A percentile compares a stretch with the other conserved stretches of the same genome.
These are phyloP conservation scores for Cryptoprocta ferox DNA, from an alignment of 2,797 vertebrate genomes.

Conservation along the genomic window DNA sequence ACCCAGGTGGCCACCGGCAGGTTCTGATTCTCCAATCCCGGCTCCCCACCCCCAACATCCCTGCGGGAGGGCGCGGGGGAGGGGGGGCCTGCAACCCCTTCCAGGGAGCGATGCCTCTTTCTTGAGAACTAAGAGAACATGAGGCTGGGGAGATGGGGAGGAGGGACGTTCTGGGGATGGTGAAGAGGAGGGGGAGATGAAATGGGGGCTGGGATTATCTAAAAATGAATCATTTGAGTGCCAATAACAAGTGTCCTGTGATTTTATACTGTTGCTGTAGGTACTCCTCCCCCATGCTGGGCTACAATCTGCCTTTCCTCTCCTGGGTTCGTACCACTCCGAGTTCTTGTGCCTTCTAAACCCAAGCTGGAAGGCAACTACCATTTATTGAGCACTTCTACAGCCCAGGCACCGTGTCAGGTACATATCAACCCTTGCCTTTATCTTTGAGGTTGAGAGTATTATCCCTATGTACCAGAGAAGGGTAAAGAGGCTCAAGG, in stretches of 20 bases:
- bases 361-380: background rate
- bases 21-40: background rate
- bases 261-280: background rate
- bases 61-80: background rate
- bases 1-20: background rate
- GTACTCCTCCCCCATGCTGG: fast-evolving
- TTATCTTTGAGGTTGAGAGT: background rate
- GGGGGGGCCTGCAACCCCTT: background rate
- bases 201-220: background rate
- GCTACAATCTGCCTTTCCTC: background rate
- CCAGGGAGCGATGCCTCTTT: background rate
- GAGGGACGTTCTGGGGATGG: background rate
- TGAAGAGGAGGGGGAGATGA: background rate
- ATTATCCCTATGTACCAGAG: background rate
- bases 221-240: background rate
- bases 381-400: background rate
- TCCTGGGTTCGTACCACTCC: background rate
- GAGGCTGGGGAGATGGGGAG: background rate
- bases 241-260: background rate
- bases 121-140: background rate
- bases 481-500: background rate
- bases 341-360: background rate
- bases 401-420: too few species aligned
- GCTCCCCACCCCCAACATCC: background rate
- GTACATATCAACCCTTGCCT: background rate